Evolutionary conservation across 2,797 vertebrate species (phyloP).

Genomic region (Varecia variegata): DNA sequence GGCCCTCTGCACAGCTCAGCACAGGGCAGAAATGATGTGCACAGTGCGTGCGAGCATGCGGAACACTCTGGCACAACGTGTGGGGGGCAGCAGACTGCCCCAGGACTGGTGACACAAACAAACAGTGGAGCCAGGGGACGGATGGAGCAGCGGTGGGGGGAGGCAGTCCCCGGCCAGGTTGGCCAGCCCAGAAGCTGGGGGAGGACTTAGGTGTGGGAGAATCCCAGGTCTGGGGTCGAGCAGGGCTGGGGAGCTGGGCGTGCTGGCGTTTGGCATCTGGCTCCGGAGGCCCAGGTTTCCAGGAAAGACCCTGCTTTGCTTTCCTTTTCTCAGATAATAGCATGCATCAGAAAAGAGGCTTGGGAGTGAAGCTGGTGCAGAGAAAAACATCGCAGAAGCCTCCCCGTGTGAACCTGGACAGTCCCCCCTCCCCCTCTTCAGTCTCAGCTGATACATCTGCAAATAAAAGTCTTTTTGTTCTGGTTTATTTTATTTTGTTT

Average conservation of each 20-base stretch:
- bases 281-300: neutral
- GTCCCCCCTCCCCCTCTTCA: no score
- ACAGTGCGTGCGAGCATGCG: fast-evolving
- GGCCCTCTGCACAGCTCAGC: neutral
- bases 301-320: neutral
- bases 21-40: neutral
- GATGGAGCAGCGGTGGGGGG: fast-evolving
- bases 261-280: no score
- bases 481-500: neutral
- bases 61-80: fast-evolving
- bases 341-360: neutral
- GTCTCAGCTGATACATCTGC: neutral
- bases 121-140: fast-evolving
- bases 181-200: neutral
- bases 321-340: neutral
- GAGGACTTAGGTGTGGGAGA: fast-evolving
- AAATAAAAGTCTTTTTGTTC: neutral
- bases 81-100: fast-evolving
- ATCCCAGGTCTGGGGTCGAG: fast-evolving
- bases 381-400: neutral
- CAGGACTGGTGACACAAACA: neutral
- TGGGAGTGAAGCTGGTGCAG: fast-evolving
- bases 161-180: fast-evolving
- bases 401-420: fast-evolving
- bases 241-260: fast-evolving